These are phyloP conservation scores for Thereva nobilitata DNA, from an alignment of 2,888 invertebrate genomes.

Conservation along the genomic window DNA sequence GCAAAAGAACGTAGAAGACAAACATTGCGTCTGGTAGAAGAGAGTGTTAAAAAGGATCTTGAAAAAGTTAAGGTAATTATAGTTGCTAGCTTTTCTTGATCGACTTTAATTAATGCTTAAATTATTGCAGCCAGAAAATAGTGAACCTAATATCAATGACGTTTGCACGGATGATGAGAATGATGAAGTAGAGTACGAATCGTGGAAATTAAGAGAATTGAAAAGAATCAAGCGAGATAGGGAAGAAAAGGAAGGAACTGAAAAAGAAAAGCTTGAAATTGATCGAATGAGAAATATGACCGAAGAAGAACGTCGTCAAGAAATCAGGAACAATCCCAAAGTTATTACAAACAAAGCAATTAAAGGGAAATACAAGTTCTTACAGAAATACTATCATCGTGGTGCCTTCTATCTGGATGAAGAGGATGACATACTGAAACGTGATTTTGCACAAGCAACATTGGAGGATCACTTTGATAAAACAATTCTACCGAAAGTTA, in stretches of 20 bases:
- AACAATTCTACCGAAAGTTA: slow-evolving; percentile 97
- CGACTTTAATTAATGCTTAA: background rate
- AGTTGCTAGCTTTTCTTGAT: background rate
- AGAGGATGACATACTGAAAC: slow-evolving; percentile 86
- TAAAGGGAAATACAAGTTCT: slow-evolving; percentile 98
- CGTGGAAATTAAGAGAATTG: slow-evolving; percentile 96
- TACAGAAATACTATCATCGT: slow-evolving; percentile 99
- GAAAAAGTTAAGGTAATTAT: slow-evolving; percentile 61
- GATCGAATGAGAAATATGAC: slow-evolving; percentile 91
- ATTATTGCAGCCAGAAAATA: slow-evolving; percentile 61
- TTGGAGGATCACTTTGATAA: slow-evolving; percentile 99
- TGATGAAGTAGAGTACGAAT: slow-evolving; percentile 94
- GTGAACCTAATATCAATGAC: slow-evolving; percentile 79
- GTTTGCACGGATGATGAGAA: slow-evolving; percentile 95
- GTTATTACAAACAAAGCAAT: slow-evolving; percentile 89
- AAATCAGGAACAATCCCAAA: slow-evolving; percentile 89
- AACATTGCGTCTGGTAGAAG: slow-evolving; percentile 88
- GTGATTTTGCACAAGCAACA: slow-evolving; percentile 94
- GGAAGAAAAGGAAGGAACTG: slow-evolving; percentile 88
- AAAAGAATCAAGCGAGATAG: slow-evolving; percentile 95
- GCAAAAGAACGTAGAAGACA: slow-evolving; percentile 88
- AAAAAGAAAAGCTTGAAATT: slow-evolving; percentile 85
- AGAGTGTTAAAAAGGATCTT: slow-evolving; percentile 82
- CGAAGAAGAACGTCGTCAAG: slow-evolving; percentile 92
- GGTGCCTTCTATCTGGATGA: slow-evolving; percentile 97